These are phyloP conservation scores for Stegophylla sp. DNA, from an alignment of 2,888 invertebrate species.

Conservation along the genomic window DNA sequence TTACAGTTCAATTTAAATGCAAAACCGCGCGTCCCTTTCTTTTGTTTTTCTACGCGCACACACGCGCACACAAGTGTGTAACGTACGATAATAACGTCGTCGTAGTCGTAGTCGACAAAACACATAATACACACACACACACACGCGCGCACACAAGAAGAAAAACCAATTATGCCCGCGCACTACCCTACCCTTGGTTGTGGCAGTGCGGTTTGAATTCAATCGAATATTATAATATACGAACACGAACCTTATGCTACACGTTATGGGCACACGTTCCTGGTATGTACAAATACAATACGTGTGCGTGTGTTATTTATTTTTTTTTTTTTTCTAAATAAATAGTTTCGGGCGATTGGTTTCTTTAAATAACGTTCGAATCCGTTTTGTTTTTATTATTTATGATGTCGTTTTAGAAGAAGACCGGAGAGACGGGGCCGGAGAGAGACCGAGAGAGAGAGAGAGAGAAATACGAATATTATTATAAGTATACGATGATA, in stretches of 20 bases:
- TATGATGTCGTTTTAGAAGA: conserved; percentile 45
- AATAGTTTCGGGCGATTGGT: conserved; percentile 58
- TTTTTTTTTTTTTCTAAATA: conserved; percentile 39
- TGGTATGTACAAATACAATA: neutral
- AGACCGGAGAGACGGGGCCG: conserved; percentile 7
- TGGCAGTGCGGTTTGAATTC: conserved; percentile 37
- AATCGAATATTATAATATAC: conserved; percentile 23
- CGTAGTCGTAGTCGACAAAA: neutral
- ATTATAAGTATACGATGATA: neutral
- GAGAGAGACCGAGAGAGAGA: too few species aligned
- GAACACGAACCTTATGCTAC: conserved; percentile 16
- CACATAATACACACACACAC: neutral
- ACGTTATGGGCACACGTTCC: too few species aligned
- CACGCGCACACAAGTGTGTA: too few species aligned
- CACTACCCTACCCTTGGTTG: too few species aligned
- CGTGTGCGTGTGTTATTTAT: neutral
- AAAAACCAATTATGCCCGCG: conserved; percentile 55
- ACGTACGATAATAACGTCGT: conserved; percentile 10
- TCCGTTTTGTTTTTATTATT: conserved; percentile 49
- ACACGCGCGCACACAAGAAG: neutral
- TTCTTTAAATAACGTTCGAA: conserved; percentile 17
- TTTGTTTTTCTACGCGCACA: conserved; percentile 7
- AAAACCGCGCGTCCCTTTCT: conserved; percentile 52
- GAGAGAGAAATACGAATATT: too few species aligned
- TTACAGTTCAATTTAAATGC: conserved; percentile 57